phyloP scores from a whole-genome alignment of 2,797 vertebrate species.

The Mionectes olivaceus region DNA sequence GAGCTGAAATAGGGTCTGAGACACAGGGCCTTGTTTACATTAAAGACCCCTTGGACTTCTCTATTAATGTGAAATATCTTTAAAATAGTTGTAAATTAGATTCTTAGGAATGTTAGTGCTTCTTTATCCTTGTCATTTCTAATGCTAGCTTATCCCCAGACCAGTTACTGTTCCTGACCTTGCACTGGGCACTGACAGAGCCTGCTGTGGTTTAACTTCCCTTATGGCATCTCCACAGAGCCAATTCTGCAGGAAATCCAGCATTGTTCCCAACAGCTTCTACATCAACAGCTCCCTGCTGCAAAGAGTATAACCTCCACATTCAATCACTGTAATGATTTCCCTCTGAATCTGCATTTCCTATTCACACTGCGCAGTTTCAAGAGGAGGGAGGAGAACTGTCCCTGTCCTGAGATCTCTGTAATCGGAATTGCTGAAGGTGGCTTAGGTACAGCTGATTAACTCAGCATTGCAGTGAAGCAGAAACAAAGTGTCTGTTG shows the following conservation, averaged over 20 bases:
- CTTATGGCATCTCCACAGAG: background rate
- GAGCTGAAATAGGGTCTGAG: background rate
- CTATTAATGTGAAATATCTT: background rate
- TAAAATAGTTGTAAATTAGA: background rate
- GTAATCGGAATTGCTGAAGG: background rate
- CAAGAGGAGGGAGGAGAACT: background rate
- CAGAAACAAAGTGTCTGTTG: background rate
- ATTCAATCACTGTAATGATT: background rate
- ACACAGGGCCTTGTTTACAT: background rate
- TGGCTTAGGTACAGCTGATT: background rate
- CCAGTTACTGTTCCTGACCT: background rate
- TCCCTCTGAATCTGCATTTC: background rate
- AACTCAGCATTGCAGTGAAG: background rate
- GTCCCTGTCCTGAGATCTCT: background rate
- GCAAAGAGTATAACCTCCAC: background rate
- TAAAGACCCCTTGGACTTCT: background rate
- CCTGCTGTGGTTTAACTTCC: background rate
- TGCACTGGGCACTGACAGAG: background rate
- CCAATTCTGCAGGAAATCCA: background rate
- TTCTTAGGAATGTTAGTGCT: background rate
- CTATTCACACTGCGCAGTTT: background rate
- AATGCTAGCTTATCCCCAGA: background rate
- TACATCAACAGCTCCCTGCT: background rate
- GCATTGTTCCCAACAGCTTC: background rate
- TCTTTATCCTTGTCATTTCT: background rate